These are phyloP conservation scores for Engraulis encrasicolus DNA, from an alignment of 2,113 vertebrate species.

Conservation along the genomic window DNA sequence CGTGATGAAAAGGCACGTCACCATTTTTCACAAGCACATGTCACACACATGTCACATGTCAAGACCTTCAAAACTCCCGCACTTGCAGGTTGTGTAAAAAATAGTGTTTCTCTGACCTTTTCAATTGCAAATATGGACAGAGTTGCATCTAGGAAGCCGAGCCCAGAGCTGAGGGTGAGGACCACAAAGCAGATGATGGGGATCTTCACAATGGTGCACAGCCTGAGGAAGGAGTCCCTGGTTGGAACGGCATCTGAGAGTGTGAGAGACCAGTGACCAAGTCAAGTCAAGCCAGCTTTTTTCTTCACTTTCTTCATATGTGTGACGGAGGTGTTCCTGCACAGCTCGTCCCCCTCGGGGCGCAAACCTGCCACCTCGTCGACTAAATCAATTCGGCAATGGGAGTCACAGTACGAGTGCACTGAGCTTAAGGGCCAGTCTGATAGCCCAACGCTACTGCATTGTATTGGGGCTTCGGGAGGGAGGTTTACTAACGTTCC, in stretches of 20 bases:
- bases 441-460: too few species aligned
- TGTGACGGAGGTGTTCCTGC: too few species aligned
- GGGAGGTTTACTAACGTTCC: too few species aligned
- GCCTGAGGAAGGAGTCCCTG: constrained; percentile 83
- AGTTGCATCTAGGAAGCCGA: constrained; percentile 90
- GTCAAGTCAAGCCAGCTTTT: too few species aligned
- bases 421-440: too few species aligned
- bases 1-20: not conserved
- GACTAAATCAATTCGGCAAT: too few species aligned
- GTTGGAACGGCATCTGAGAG: constrained; percentile 75
- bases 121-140: constrained; percentile 88
- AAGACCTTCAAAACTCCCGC: not conserved
- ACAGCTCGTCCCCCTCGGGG: too few species aligned
- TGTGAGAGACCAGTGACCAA: not conserved
- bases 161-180: constrained; percentile 82
- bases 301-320: too few species aligned
- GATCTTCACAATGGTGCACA: constrained; percentile 79
- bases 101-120: constrained; percentile 70
- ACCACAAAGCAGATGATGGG: constrained; percentile 79
- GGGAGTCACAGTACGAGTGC: too few species aligned
- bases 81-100: not conserved
- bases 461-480: too few species aligned
- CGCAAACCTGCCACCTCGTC: too few species aligned
- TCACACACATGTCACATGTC: too few species aligned
- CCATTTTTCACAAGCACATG: not conserved